These are phyloP conservation scores for Lacanobia wlatinum DNA, from an alignment of 2,888 invertebrate genomes.

Conservation along the genomic window DNA sequence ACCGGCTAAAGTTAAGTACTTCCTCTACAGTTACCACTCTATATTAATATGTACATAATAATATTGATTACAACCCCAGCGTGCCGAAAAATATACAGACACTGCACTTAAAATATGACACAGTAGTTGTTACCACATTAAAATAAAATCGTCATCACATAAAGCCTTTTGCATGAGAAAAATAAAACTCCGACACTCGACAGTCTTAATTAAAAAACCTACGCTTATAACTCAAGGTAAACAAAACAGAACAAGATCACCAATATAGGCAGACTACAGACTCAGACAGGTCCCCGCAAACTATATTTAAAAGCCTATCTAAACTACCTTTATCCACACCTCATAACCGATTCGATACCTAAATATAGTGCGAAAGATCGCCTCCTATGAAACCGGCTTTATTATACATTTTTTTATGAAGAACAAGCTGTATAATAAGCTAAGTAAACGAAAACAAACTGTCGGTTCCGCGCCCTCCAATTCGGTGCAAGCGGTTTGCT, in stretches of 20 bases:
- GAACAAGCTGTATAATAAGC: slow-evolving; percentile 55
- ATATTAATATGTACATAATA: background rate
- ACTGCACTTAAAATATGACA: background rate
- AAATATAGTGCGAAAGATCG: slow-evolving; percentile 60
- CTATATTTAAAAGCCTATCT: slow-evolving; percentile 47
- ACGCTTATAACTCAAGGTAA: slow-evolving; percentile 9
- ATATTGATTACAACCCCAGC: background rate
- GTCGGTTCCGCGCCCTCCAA: slow-evolving; percentile 74
- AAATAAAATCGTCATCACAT: too few species aligned
- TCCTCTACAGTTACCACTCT: background rate
- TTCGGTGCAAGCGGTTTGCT: slow-evolving; percentile 74
- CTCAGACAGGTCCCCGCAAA: slow-evolving; percentile 17
- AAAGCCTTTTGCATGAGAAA: background rate
- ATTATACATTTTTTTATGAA: slow-evolving; percentile 40
- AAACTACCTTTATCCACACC: slow-evolving; percentile 50
- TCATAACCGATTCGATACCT: slow-evolving; percentile 48
- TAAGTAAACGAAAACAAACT: slow-evolving; percentile 78
- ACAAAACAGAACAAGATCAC: slow-evolving; percentile 15
- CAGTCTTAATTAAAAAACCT: slow-evolving; percentile 12
- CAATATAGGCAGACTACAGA: slow-evolving; percentile 2
- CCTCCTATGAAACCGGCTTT: slow-evolving; percentile 54
- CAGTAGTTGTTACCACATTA: too few species aligned
- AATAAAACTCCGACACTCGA: background rate
- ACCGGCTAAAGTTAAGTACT: background rate
- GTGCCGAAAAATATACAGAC: too few species aligned